These are phyloP conservation scores for Drosophila parthenogenetica DNA, from an alignment of 2,888 invertebrate genomes.

Conservation along the genomic window DNA sequence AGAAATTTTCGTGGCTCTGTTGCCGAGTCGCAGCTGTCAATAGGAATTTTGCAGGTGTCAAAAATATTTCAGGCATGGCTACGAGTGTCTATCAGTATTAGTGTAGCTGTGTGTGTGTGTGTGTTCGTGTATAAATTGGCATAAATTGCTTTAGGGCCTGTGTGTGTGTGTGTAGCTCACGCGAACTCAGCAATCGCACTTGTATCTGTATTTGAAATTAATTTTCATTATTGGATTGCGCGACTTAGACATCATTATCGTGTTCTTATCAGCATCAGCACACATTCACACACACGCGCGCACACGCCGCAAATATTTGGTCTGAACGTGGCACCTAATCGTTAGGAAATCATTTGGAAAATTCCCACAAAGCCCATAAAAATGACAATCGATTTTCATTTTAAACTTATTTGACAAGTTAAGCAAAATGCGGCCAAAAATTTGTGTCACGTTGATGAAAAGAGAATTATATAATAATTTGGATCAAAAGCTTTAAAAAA, in stretches of 20 bases:
- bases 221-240: conserved; percentile 79
- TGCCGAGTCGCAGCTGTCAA: conserved; percentile 71
- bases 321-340: conserved; percentile 68
- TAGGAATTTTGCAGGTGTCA: conserved; percentile 81
- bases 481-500: not conserved
- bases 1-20: conserved; percentile 41
- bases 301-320: conserved; percentile 38
- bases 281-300: conserved; percentile 44
- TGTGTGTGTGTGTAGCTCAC: conserved; percentile 50
- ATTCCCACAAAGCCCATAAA: conserved; percentile 48
- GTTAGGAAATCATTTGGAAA: conserved; percentile 60
- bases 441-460: not conserved
- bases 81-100: conserved; percentile 32
- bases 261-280: conserved; percentile 70
- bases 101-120: conserved; percentile 12
- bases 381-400: conserved; percentile 67
- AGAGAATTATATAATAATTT: not conserved
- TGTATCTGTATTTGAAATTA: conserved; percentile 60
- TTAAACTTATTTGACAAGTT: conserved; percentile 27
- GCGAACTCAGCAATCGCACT: conserved; percentile 18
- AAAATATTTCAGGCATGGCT: conserved; percentile 77
- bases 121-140: conserved; percentile 67
- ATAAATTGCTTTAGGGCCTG: conserved; percentile 75
- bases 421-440: conserved; percentile 14
- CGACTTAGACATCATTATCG: conserved; percentile 81